These are phyloP conservation scores for Strigamia transsilvanica DNA, from an alignment of 2,888 invertebrate species.

Conservation along the genomic window DNA sequence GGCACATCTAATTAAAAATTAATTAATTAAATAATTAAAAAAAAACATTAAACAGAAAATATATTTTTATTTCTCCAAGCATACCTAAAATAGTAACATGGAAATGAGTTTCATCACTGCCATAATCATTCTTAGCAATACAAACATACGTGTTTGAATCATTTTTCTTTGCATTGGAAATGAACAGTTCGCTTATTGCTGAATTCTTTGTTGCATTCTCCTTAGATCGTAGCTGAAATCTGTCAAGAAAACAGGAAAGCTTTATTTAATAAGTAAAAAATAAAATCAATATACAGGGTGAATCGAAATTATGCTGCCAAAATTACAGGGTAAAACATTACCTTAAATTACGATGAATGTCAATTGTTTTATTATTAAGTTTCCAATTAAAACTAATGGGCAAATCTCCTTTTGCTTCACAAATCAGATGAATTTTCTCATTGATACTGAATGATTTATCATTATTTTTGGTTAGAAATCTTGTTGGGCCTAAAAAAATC, in stretches of 20 bases:
- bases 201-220: conserved; percentile 55
- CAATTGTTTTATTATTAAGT: conserved; percentile 46
- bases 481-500: conserved; percentile 55
- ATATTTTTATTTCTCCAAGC: not conserved
- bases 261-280: too few relatives aligned
- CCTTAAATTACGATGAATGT: conserved; percentile 12
- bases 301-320: too few relatives aligned
- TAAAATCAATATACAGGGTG: too few relatives aligned
- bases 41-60: not conserved
- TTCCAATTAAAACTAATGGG: conserved; percentile 56
- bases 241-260: not conserved
- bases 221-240: conserved; percentile 16
- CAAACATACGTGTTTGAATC: conserved; percentile 65
- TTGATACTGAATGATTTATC: conserved; percentile 53
- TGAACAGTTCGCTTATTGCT: conserved; percentile 60
- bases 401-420: conserved; percentile 56
- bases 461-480: conserved; percentile 50
- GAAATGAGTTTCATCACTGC: conserved; percentile 61
- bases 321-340: not conserved
- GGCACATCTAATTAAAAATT: conserved; percentile 54
- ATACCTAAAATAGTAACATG: conserved; percentile 62
- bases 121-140: conserved; percentile 66
- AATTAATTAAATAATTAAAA: not conserved
- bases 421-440: conserved; percentile 52
- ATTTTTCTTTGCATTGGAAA: conserved; percentile 59